Base-by-base conservation (phyloP, 2,797 vertebrate genomes). In the Clarias fuscus region DNA sequence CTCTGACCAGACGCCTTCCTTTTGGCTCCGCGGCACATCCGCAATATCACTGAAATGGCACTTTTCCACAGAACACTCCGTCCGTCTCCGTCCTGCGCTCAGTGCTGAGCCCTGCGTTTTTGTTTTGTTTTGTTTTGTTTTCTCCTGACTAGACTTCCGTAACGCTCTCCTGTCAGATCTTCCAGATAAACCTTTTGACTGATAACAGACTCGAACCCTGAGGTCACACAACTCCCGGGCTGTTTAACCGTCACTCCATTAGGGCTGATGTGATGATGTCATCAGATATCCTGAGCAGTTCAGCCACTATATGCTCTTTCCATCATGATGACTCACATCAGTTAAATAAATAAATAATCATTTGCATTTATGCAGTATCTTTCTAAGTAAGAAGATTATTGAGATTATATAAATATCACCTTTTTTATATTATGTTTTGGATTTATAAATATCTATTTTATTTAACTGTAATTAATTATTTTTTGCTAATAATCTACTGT, bases 81-180 rank as follows among this genome's bases (percentile, higher is more conserved):
- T 78, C 76, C 76, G 7, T 59, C 76, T 37, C 27, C 56, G 2
- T 56, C 43, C 72, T 27, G 72, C n/a, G 37, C 40, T 72, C 6
- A 27, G 6, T 59, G 75, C 75, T 78, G 75, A 78, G 27, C 33
- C 56, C 0, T 22, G 75, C 56, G 8, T 13, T 78, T 37, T 48
- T 48, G 10, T 48, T 48, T 48, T 33, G 33, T 33, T 33, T 2
- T 30, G 30, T 30, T 22, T 33, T 53, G 1, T 77, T 59, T 77
- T 78, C 56, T 78, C 75, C 75, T 78, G 75, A 78, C 75, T 37
- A 20, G 75, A 78, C 75, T 33, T 59, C 75, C 8, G 75, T 10
- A 78, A 1, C 1, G 27, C 56, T 78, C 56, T 22, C 3, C 53
- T 78, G 75, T 33, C 56, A 27, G 17, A 78, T 58, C 43, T 20